Base-by-base conservation (phyloP, 1,140 invertebrate genomes). In the Monochamus saltuarius region DNA sequence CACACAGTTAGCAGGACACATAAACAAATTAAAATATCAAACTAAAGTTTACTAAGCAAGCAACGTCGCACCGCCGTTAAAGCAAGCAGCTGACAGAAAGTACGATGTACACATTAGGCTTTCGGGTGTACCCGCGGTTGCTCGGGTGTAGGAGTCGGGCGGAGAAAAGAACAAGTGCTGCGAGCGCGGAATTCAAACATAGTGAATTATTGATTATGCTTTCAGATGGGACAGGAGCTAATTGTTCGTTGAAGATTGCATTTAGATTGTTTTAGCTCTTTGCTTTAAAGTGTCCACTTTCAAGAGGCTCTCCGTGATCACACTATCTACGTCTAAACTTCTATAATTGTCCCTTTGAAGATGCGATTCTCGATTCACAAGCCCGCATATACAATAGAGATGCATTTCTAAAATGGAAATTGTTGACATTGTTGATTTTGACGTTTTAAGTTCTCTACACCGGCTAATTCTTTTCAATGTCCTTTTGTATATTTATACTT, bases 31-130 rank as follows among this genome's bases (percentile, higher is more conserved):
- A 73, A 73, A 69, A 65, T 58, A 70, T 67, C 37, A 72, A 73
- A 73, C 68, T 73, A 72, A 73, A 73, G 60, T 69, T 65, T 70
- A 72, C 70, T 71, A 73, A 73, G 72, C 72, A 72, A 71, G 71
- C 69, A 62, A 72, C 68, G 68, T 69, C 66, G 68, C 59, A 70
- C 62, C 64, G 68, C 66, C 55, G 69, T 72, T 65, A 62, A 72
- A 72, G 72, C 72, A 68, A 73, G 72, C 72, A 73, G 72, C 68
- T 72, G 72, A 73, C 72, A 72, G 72, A 68, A 70, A 69, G 61
- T 65, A 57, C 50, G 56, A 62, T 53, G 62, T 64, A 63, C 58
- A 63, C 60, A 16, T 19, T 17, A 10, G n/a, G 43, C 9, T 46
- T 16, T 45, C 53, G 53, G 14, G 39, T n/a, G 4, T 29, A 13